phyloP scores from a whole-genome alignment of 2,113 vertebrate species.

The Suncus etruscus region DNA sequence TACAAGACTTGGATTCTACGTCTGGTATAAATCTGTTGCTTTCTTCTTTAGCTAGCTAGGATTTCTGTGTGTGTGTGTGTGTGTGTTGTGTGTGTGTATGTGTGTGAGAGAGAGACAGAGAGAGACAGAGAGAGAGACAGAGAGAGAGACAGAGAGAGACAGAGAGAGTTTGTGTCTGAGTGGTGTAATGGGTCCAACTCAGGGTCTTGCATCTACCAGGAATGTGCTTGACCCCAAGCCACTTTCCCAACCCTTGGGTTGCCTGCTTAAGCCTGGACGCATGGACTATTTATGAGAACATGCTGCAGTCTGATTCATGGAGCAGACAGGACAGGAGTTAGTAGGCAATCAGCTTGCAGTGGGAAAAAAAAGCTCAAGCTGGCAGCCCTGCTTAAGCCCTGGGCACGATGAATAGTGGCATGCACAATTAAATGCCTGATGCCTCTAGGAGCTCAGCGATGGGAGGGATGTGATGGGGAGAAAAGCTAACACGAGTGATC shows the following conservation, averaged over 20 bases:
- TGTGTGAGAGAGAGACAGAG: no score
- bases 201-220: no score
- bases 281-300: slow-evolving; percentile 74
- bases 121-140: no score
- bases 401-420: slow-evolving; percentile 61
- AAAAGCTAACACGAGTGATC: slow-evolving; percentile 43
- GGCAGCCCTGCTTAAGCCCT: slow-evolving; percentile 34
- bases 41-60: slow-evolving; percentile 75
- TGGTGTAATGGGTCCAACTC: no score
- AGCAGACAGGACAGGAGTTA: slow-evolving; percentile 54
- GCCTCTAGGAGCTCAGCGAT: slow-evolving; percentile 33
- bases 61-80: no score
- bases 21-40: slow-evolving; percentile 83
- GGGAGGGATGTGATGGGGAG: slow-evolving; percentile 29
- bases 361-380: slow-evolving; percentile 46
- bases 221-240: no score
- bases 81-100: no score
- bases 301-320: slow-evolving; percentile 71
- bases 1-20: slow-evolving; percentile 79
- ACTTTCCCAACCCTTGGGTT: slow-evolving; percentile 47
- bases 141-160: no score
- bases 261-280: slow-evolving; percentile 60
- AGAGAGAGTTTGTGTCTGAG: no score
- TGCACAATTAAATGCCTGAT: slow-evolving; percentile 63
- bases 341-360: slow-evolving; percentile 36